phyloP scores from a whole-genome alignment of 2,888 invertebrate genomes.

The Rugalucina vietnamica region DNA sequence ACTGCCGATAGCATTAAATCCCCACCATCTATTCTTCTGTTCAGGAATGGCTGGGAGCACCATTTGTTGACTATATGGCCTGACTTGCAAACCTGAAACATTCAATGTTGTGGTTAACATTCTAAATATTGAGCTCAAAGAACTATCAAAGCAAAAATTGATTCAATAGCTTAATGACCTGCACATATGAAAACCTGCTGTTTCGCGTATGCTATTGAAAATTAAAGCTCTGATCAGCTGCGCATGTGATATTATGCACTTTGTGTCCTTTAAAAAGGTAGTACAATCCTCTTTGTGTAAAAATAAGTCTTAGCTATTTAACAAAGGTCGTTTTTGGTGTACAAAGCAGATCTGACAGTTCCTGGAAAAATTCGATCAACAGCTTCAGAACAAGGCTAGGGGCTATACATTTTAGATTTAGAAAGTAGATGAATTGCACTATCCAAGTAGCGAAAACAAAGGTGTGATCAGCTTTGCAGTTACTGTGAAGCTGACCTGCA shows the following conservation, averaged over 20 bases:
- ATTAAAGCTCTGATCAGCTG: not conserved
- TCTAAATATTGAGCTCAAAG: too few relatives aligned
- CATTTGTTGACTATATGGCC: constrained; percentile 16
- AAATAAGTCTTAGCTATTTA: not conserved
- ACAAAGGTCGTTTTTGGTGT: not conserved
- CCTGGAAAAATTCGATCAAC: not conserved
- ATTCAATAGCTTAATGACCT: not conserved
- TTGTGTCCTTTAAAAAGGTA: not conserved
- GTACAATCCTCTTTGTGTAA: not conserved
- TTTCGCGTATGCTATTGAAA: not conserved
- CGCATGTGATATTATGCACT: not conserved
- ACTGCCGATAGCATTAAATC: constrained; percentile 19
- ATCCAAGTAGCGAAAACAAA: too few relatives aligned
- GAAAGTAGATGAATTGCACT: too few relatives aligned
- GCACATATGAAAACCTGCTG: not conserved
- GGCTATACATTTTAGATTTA: too few relatives aligned
- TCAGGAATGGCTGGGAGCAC: constrained; percentile 41
- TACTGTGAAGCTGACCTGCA: too few relatives aligned
- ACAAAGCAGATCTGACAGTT: constrained; percentile 1
- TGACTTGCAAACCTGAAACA: constrained; percentile 28
- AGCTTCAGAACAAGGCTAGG: not conserved
- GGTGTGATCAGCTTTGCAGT: too few relatives aligned
- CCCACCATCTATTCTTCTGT: constrained; percentile 22
- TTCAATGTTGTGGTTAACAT: too few relatives aligned
- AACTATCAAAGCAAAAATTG: not conserved